Percentiles rank a stretch among this genome's conserved stretches.
Conservation (phyloP, 2,113 vertebrate species). For the Percina caprodes region DNA sequence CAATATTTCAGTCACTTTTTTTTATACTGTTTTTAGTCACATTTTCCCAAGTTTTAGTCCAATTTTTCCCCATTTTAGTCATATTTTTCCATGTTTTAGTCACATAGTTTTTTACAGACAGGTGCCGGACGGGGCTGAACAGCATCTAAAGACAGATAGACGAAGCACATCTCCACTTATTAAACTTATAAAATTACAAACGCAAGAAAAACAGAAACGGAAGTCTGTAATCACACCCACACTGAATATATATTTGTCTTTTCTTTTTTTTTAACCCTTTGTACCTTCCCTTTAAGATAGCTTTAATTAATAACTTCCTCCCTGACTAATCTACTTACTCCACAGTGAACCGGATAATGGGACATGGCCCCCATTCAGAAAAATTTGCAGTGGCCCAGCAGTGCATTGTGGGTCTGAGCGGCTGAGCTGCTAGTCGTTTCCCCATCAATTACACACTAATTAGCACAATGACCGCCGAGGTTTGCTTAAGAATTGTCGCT, state of each 20-base stretch:
- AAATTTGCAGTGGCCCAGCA: conserved; percentile 50
- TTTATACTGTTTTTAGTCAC: too few relatives aligned
- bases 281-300: conserved; percentile 21
- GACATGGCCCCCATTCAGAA: conserved; percentile 56
- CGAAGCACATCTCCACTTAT: conserved; percentile 3
- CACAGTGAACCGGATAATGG: conserved; percentile 59
- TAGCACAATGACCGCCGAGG: conserved; percentile 79
- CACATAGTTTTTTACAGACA: background rate
- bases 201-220: background rate
- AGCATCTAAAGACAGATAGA: background rate
- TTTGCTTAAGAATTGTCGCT: conserved; percentile 85
- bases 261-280: background rate
- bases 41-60: too few relatives aligned
- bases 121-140: too few relatives aligned
- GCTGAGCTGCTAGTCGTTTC: conserved; percentile 74
- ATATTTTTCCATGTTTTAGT: too few relatives aligned
- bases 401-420: conserved; percentile 53
- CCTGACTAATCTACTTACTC: conserved; percentile 63
- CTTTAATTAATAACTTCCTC: conserved; percentile 70
- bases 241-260: conserved; percentile 16
- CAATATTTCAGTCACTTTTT: too few relatives aligned
- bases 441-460: conserved; percentile 84
- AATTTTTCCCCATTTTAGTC: too few relatives aligned
- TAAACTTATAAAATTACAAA: background rate
- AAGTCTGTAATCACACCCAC: background rate